Conservation (phyloP, 1,140 invertebrate species). For the Bombus waltoni region DNA sequence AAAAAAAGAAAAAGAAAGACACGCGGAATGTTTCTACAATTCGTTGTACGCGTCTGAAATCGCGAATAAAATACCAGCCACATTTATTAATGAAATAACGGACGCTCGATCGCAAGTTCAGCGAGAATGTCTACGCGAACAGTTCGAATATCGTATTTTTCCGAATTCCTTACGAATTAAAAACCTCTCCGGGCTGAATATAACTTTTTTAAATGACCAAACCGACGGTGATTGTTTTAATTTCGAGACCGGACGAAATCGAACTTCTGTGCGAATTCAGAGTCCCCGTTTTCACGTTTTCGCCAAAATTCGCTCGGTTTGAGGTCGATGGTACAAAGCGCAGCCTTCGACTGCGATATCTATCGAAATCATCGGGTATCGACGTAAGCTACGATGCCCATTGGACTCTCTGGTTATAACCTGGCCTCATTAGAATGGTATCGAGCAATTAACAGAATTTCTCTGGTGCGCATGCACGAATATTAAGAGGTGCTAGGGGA, state of each 20-base stretch:
- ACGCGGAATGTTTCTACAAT: neutral
- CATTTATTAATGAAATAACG: neutral
- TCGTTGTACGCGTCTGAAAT: neutral
- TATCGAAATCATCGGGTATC: constrained; percentile 21
- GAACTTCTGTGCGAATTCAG: neutral
- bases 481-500: neutral
- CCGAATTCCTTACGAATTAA: neutral
- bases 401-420: neutral
- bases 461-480: constrained; percentile 6
- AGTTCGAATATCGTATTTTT: neutral
- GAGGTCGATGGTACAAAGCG: neutral
- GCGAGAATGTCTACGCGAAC: neutral
- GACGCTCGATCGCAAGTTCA: too few relatives aligned
- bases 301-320: neutral
- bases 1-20: neutral
- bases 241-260: neutral
- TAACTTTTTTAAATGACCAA: neutral
- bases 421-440: constrained; percentile 27
- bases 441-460: constrained; percentile 48
- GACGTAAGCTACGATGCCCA: neutral
- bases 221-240: neutral
- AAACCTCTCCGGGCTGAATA: too few relatives aligned
- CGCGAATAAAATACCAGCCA: neutral
- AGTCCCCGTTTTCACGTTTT: neutral
- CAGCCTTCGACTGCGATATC: constrained; percentile 5